Percentiles rank a stretch among this genome's conserved stretches.
Evolutionary conservation across 2,113 vertebrate genomes (phyloP).

Genomic region (Istiophorus platypterus): DNA sequence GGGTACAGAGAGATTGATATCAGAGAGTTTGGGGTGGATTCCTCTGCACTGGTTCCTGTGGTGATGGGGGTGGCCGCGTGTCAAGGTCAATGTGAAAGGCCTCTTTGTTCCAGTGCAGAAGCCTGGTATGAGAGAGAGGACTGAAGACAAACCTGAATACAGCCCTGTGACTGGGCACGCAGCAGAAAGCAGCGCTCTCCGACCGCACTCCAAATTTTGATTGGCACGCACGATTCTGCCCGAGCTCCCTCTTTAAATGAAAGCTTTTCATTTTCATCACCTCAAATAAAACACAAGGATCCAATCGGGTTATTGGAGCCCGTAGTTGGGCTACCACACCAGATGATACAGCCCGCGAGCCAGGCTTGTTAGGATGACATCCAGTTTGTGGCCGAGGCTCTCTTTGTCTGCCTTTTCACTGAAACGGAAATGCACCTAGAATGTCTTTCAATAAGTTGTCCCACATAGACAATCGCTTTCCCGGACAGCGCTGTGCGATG

Average conservation of each 20-base stretch:
- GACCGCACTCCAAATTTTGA: slow-evolving; percentile 71
- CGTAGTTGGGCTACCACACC: not conserved
- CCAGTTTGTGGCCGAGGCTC: slow-evolving; percentile 25
- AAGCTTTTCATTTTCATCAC: slow-evolving; percentile 58
- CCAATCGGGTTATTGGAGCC: not conserved
- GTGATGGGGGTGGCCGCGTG: slow-evolving; percentile 81
- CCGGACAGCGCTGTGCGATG: slow-evolving; percentile 70
- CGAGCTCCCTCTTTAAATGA: slow-evolving; percentile 40
- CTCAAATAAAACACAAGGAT: slow-evolving; percentile 60
- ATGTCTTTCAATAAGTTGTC: slow-evolving; percentile 75
- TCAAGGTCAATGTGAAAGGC: slow-evolving; percentile 86
- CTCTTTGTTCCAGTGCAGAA: slow-evolving; percentile 80
- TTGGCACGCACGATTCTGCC: slow-evolving; percentile 56
- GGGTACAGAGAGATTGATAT: slow-evolving; percentile 76
- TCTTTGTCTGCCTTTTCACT: slow-evolving; percentile 69
- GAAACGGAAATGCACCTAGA: slow-evolving; percentile 74
- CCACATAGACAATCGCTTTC: slow-evolving; percentile 72
- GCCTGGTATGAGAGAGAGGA: slow-evolving; percentile 71
- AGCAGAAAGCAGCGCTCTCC: slow-evolving; percentile 60
- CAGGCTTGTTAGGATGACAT: slow-evolving; percentile 46
- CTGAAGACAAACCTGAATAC: slow-evolving; percentile 73
- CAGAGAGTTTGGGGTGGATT: slow-evolving; percentile 75
- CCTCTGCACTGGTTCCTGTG: slow-evolving; percentile 81
- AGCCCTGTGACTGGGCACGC: slow-evolving; percentile 68
- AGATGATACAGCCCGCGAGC: slow-evolving; percentile 25